Conservation (phyloP, 1,140 invertebrate species). For the Drosophila insularis region DNA sequence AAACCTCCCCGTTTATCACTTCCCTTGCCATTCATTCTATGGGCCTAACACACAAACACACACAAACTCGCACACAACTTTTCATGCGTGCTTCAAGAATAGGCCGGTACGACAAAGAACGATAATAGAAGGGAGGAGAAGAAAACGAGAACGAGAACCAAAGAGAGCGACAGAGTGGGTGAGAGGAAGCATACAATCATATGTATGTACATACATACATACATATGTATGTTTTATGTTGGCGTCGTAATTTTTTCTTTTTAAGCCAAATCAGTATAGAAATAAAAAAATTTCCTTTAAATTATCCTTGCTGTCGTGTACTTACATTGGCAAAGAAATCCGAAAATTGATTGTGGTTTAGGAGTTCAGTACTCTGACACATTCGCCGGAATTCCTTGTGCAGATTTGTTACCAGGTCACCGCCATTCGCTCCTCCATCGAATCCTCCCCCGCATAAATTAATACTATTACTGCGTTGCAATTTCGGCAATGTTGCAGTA, state of each 20-base stretch:
- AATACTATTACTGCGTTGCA: conserved; percentile 44
- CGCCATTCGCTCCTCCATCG: conserved; percentile 21
- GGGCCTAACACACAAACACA: conserved; percentile 21
- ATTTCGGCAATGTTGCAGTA: conserved; percentile 48
- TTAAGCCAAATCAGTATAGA: background rate
- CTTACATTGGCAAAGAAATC: conserved; percentile 74
- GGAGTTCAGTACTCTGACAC: conserved; percentile 40
- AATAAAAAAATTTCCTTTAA: background rate
- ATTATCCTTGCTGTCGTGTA: conserved; percentile 4
- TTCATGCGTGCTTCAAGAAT: conserved; percentile 52
- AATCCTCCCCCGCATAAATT: background rate
- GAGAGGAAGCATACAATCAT: conserved; percentile 27
- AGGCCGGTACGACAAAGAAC: conserved; percentile 28
- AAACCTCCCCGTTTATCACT: conserved; percentile 2
- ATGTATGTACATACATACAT: conserved; percentile 22
- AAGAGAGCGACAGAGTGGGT: conserved; percentile 13
- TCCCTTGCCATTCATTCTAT: conserved; percentile 9
- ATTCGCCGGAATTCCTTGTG: conserved; percentile 56
- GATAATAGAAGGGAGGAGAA: conserved; percentile 27
- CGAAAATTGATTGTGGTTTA: conserved; percentile 53
- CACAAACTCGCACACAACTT: background rate
- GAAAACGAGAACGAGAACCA: conserved; percentile 24
- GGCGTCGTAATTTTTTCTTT: background rate
- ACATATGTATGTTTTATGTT: conserved; percentile 14
- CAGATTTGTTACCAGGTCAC: conserved; percentile 25